Base-by-base conservation (phyloP, 1,140 invertebrate genomes). In the Armadillidium nasatum region DNA sequence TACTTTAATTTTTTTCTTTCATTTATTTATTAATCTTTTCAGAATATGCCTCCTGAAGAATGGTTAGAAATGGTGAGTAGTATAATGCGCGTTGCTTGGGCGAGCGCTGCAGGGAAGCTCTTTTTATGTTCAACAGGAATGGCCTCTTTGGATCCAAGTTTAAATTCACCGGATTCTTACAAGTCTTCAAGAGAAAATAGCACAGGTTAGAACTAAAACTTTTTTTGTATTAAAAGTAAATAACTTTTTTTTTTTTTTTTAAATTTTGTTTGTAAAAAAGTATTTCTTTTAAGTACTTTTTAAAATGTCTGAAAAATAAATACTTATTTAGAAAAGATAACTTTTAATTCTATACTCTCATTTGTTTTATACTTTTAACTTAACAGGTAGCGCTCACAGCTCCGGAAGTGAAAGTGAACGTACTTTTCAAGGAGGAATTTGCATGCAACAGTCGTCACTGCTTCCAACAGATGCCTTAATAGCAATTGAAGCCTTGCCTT, bases 1-100 rank as follows among this genome's bases (percentile, higher is more conserved):
- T 33, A 33, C 33, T 33, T 33, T 33, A 33, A 33, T 33, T 33
- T 33, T 33, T 33, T 33, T 33, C 6, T 33, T 33, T 33, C 6
- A 3, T 33, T 33, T 33, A 33, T 6, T 33, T 33, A 33, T 3
- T 33, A 33, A n/a, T n/a, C n/a, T n/a, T 33, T 33, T 33, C 43
- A 79, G 78, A 68, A 69, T 44, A 66, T 76, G 67, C 74, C 66
- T 72, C 80, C 82, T 0, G 80, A 83, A 68, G 85, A 86, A 54
- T 87, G 87, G 81, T 83, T 84, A 22, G 84, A 86, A 68, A 86
- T 85, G 60, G 83, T 87, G 15, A 83, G 83, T n/a, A 86, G 86
- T 81, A 83, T 88, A 73, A 84, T 87, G 83, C 82, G 86, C 44
- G 83, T 88, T 0, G 84, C 86, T 22, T 88, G 87, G 87, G 85